phyloP scores from a whole-genome alignment of 2,888 invertebrate genomes.

The Cerastis rubricosa region DNA sequence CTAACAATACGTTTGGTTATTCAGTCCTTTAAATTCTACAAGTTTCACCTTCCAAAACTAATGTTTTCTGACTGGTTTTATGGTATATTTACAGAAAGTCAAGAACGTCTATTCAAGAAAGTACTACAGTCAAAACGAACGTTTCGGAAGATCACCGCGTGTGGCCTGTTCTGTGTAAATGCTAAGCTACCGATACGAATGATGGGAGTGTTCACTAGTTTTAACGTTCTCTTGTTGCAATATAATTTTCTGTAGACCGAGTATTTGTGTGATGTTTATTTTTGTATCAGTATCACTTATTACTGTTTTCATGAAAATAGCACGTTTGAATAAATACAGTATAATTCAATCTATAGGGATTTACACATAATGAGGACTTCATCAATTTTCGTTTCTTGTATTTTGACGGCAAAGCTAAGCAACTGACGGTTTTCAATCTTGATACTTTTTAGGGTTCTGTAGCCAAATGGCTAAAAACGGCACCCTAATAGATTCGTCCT shows the following conservation, averaged over 20 bases:
- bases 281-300: background rate
- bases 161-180: constrained; percentile 19
- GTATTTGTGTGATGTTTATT: background rate
- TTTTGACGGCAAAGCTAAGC: too few species aligned
- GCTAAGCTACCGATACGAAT: constrained; percentile 30
- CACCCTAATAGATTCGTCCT: too few species aligned
- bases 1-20: background rate
- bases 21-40: background rate
- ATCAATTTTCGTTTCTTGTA: too few species aligned
- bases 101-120: constrained; percentile 22
- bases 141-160: constrained; percentile 22
- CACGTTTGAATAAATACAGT: background rate
- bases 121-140: constrained; percentile 9
- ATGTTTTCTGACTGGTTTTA: background rate
- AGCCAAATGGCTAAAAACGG: too few species aligned
- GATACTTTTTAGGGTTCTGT: too few species aligned
- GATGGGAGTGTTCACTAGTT: constrained; percentile 23
- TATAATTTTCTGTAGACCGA: constrained; percentile 30
- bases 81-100: constrained; percentile 20
- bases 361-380: too few species aligned
- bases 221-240: constrained; percentile 30
- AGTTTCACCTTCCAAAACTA: too few species aligned
- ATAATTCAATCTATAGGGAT: too few species aligned
- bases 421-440: too few species aligned
- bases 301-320: background rate